Evolutionary conservation across 1,140 invertebrate species (phyloP).

Genomic region (Lutraria rhynchaena): DNA sequence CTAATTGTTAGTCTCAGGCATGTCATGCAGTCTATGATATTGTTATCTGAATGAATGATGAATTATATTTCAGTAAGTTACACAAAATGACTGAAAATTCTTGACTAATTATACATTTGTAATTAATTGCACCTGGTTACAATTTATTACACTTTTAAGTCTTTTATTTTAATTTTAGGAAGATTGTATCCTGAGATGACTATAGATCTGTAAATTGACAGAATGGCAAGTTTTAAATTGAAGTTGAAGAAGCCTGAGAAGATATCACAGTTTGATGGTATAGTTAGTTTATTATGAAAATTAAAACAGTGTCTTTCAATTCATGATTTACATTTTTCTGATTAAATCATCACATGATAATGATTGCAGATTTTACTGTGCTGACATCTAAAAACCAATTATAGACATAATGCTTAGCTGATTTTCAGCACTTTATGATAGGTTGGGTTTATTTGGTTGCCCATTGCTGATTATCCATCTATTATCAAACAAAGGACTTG

Average conservation of each 20-base stretch:
- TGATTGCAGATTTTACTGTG: not conserved
- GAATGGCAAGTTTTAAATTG: constrained; percentile 42
- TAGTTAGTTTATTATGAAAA: not conserved
- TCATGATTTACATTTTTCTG: not conserved
- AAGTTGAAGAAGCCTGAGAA: constrained; percentile 38
- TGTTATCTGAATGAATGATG: too few relatives aligned
- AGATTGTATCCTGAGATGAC: too few relatives aligned
- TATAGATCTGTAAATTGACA: too few relatives aligned
- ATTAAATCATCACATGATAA: not conserved
- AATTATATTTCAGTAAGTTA: too few relatives aligned
- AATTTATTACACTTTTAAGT: too few relatives aligned
- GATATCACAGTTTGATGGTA: constrained; percentile 41
- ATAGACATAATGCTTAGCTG: not conserved
- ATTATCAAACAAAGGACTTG: too few relatives aligned
- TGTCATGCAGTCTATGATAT: too few relatives aligned
- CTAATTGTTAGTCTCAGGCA: too few relatives aligned
- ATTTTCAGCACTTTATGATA: not conserved
- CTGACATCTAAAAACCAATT: not conserved
- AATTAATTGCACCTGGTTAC: too few relatives aligned
- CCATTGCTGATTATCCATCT: not conserved
- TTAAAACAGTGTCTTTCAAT: not conserved
- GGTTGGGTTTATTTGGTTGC: not conserved
- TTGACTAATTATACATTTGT: too few relatives aligned
- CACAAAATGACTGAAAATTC: too few relatives aligned
- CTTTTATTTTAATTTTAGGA: too few relatives aligned